Conservation (phyloP, 2,888 invertebrate species). For the Oxytorus armatus region DNA sequence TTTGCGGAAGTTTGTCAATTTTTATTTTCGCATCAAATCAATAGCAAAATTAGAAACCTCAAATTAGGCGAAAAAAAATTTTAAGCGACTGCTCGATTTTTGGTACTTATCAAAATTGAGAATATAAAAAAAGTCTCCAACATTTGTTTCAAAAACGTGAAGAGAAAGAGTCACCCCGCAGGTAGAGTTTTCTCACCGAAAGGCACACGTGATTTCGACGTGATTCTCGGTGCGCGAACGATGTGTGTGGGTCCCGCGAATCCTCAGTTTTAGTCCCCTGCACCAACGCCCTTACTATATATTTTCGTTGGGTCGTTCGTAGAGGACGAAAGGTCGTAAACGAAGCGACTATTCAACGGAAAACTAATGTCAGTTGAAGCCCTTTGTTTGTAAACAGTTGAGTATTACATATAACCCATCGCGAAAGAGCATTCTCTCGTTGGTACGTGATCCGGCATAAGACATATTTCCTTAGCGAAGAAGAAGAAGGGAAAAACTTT, state of each 20-base stretch:
- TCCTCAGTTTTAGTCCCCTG: constrained; percentile 11
- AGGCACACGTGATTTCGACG: constrained; percentile 1
- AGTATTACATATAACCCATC: constrained; percentile 11
- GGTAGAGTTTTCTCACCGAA: constrained; percentile 24
- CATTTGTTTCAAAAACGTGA: too few species aligned
- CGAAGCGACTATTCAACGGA: background rate
- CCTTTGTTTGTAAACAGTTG: background rate
- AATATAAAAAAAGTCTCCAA: too few species aligned
- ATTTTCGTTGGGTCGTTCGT: too few species aligned
- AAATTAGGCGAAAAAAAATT: too few species aligned
- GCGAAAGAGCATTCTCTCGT: constrained; percentile 57
- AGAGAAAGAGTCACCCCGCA: background rate
- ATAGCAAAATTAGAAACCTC: too few species aligned
- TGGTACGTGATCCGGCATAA: constrained; percentile 66
- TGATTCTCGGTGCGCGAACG: constrained; percentile 36
- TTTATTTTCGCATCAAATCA: too few species aligned
- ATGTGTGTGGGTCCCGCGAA: constrained; percentile 26
- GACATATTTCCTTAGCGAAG: constrained; percentile 57
- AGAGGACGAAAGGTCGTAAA: background rate
- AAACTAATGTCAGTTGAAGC: background rate
- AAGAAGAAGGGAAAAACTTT: constrained; percentile 63
- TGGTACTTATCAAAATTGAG: too few species aligned
- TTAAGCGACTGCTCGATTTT: too few species aligned
- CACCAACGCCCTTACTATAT: too few species aligned
- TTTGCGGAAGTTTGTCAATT: too few species aligned